phyloP scores from a whole-genome alignment of 2,888 invertebrate genomes.

The Belgica antarctica region DNA sequence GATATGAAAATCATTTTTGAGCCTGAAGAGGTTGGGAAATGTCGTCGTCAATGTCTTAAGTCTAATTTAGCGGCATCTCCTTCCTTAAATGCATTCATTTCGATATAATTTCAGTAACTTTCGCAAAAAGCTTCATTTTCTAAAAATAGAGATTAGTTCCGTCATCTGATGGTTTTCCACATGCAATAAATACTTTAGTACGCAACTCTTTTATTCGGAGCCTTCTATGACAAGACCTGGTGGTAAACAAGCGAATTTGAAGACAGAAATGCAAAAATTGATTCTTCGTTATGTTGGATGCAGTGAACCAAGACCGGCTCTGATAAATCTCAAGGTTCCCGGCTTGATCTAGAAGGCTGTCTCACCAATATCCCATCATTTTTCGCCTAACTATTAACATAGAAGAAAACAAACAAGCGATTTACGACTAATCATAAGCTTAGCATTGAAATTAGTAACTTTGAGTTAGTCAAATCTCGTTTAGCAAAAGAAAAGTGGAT shows the following conservation, averaged over 20 bases:
- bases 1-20: slow-evolving; percentile 3
- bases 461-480: background rate
- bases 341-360: no score
- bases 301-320: no score
- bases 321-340: no score
- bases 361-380: background rate
- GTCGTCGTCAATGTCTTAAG: no score
- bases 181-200: slow-evolving; percentile 23
- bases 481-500: no score
- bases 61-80: no score
- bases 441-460: slow-evolving; percentile 2
- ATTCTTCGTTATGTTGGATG: no score
- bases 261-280: no score
- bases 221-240: no score
- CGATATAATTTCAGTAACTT: background rate
- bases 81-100: background rate
- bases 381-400: background rate
- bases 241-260: no score
- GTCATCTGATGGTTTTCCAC: background rate
- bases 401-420: slow-evolving; percentile 8
- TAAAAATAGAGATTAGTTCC: slow-evolving; percentile 19
- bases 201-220: background rate
- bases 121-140: slow-evolving; percentile 10
- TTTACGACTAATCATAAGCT: background rate
- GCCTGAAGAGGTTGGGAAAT: no score